Percentiles rank a stretch among this genome's conserved stretches.
These are phyloP conservation scores for Perizoma affinitatum DNA, from an alignment of 2,888 invertebrate species.

Conservation along the genomic window DNA sequence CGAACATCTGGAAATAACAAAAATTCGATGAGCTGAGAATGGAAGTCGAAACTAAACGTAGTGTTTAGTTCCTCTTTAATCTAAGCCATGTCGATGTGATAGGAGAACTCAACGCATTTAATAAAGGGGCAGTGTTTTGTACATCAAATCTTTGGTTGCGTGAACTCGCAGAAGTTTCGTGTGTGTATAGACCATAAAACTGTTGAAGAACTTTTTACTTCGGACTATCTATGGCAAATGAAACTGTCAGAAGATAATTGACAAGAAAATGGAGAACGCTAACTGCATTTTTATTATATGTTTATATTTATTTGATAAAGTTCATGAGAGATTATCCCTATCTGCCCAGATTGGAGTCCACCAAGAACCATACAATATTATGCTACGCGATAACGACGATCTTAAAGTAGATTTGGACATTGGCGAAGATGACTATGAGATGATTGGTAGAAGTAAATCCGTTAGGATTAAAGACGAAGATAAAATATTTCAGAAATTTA, in stretches of 20 bases:
- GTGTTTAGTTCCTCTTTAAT: too few species aligned
- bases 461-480: slow-evolving; percentile 35
- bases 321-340: slow-evolving; percentile 2
- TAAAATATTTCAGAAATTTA: slow-evolving; percentile 38
- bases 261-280: slow-evolving; percentile 10
- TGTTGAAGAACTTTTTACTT: too few species aligned
- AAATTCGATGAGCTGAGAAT: background rate
- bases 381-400: slow-evolving; percentile 47
- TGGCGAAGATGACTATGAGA: slow-evolving; percentile 53
- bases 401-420: slow-evolving; percentile 53
- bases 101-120: background rate
- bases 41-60: background rate
- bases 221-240: background rate
- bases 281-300: slow-evolving; percentile 1
- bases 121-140: background rate
- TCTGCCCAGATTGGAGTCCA: slow-evolving; percentile 1
- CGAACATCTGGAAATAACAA: slow-evolving; percentile 85
- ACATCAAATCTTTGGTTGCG: background rate
- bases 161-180: too few species aligned
- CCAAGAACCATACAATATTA: slow-evolving; percentile 9
- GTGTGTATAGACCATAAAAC: too few species aligned
- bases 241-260: slow-evolving; percentile 4
- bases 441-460: slow-evolving; percentile 40
- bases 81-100: background rate
- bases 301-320: slow-evolving; percentile 8